Conservation (phyloP, 2,888 invertebrate genomes). For the Hesperia comma region DNA sequence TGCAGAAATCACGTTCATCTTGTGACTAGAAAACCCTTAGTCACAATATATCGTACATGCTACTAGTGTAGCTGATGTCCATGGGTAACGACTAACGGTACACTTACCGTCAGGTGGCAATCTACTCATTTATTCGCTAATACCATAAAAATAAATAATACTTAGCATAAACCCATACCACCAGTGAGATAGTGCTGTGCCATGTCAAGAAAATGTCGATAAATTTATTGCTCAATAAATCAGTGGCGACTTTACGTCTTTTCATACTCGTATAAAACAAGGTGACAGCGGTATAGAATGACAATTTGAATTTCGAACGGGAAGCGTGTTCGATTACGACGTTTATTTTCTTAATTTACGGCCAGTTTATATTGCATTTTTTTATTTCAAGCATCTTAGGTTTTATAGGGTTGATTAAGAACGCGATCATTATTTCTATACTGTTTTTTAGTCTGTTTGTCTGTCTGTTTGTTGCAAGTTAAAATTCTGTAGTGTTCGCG, state of each 20-base stretch:
- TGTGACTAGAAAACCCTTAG: too few species aligned
- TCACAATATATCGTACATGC: too few species aligned
- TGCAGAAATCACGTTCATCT: too few species aligned
- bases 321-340: conserved; percentile 13
- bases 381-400: neutral
- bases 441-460: neutral
- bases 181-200: conserved; percentile 46
- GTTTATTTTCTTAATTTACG: conserved; percentile 31
- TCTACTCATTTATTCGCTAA: too few species aligned
- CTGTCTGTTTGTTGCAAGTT: too few species aligned
- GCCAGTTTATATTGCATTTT: neutral
- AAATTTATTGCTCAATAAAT: conserved; percentile 49
- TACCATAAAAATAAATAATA: neutral
- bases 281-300: conserved; percentile 4
- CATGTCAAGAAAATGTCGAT: conserved; percentile 54
- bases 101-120: too few species aligned
- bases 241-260: conserved; percentile 47
- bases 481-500: too few species aligned
- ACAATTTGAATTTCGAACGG: conserved; percentile 20
- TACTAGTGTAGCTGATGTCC: too few species aligned
- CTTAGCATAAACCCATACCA: neutral
- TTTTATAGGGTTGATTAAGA: neutral
- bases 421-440: neutral
- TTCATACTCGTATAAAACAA: conserved; percentile 2
- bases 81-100: too few species aligned